Base-by-base conservation (phyloP, 2,888 invertebrate species). In the Hypsopygia costalis region DNA sequence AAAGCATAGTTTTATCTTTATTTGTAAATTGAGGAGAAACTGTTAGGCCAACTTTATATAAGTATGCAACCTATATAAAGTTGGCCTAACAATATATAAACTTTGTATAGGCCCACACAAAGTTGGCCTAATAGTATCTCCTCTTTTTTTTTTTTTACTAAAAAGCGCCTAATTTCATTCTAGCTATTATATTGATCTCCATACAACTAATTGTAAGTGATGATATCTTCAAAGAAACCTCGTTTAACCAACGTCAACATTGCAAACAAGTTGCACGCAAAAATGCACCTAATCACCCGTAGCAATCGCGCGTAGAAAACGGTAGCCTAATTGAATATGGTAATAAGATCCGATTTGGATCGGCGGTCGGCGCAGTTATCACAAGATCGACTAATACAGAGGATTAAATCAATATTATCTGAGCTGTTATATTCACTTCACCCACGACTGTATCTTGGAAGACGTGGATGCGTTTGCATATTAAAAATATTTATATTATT, bases 331-430 rank as follows among this genome's bases (percentile, higher is more conserved):
- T 60, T 42, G 60, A 58, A 60, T 68, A 72, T 62, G 66, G 52
- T 64, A 70, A 73, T 69, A 62, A 60, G 69, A 58, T 58, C 55
- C 52, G 60, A 52, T 52, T 49, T 50, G 27, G 43, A 41, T 31
- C 38, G 40, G 37, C 47, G 34, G 38, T 40, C 29, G 51, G 50
- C 43, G 16, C 40, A 44, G 51, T 41, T 68, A 65, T 64, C 69
- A 43, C 34, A 22, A 43, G 44, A 67, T 66, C 59, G 29, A 51
- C 48, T 53, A 56, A 58, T 51, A 67, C 56, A 47, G 52, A 52
- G 47, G 59, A 55, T 58, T 61, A 61, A 61, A 58, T 62, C 66
- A 69, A 69, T 70, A 62, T 56, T 65, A 70, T 68, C 64, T 58
- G 42, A 47, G 45, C 41, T 46, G 54, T 46, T 49, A 57, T 57